Evolutionary conservation across 2,888 invertebrate species (phyloP), one percentile per base, ranked within the genome.

Genomic region (Hololepta plana): DNA sequence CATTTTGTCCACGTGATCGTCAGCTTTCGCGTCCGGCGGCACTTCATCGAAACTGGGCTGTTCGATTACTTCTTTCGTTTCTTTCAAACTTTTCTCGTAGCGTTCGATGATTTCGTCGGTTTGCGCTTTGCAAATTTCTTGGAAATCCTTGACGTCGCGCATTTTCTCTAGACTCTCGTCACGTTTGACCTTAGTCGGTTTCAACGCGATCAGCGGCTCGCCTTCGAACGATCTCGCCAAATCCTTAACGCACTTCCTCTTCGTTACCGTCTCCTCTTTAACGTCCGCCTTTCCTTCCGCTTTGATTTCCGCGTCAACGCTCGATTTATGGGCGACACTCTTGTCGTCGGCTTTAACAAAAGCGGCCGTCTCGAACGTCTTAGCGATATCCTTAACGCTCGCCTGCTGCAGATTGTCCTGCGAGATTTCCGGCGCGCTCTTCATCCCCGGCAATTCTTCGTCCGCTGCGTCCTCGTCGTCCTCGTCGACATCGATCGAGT

Each of bases 241-340:
- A 23, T 46, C 41, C 35, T 40, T 41, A 2, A 45, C 47, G 4
- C 42, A 40, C 20, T 34, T 36, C 34, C 40, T 38, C 20, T n/a
- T n/a, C n/a, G n/a, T n/a, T n/a, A n/a, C n/a, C n/a, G n/a, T n/a
- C n/a, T n/a, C n/a, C n/a, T n/a, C n/a, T n/a, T n/a, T n/a, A n/a
- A n/a, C n/a, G n/a, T n/a, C n/a, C n/a, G n/a, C n/a, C n/a, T n/a
- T n/a, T n/a, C n/a, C n/a, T n/a, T n/a, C n/a, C n/a, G n/a, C n/a
- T n/a, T n/a, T n/a, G n/a, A n/a, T n/a, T n/a, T n/a, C n/a, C n/a
- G n/a, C n/a, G n/a, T n/a, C n/a, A n/a, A n/a, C n/a, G n/a, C n/a
- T n/a, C n/a, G n/a, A n/a, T n/a, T n/a, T n/a, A n/a, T n/a, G n/a
- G n/a, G n/a, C n/a, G n/a, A n/a, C n/a, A n/a, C n/a, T n/a, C n/a